These are phyloP conservation scores for Lophius americanus DNA, from an alignment of 2,797 vertebrate species.

Conservation along the genomic window DNA sequence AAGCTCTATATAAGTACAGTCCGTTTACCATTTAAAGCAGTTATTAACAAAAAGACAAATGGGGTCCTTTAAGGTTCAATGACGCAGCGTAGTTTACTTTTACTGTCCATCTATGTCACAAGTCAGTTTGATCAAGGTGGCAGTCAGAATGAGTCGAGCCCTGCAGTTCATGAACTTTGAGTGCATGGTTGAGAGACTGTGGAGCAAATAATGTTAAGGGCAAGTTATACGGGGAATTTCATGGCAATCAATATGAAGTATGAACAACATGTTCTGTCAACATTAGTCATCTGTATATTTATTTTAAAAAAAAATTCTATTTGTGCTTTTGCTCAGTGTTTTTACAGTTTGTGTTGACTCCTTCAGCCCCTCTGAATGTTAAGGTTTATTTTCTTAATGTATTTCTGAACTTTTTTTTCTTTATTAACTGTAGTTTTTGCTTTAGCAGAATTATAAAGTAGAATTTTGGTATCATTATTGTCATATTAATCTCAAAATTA, in stretches of 20 bases:
- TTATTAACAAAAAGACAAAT: too few species aligned
- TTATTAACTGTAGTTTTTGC: neutral
- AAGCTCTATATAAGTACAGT: too few species aligned
- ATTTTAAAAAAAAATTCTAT: slow-evolving; percentile 5
- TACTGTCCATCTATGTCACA: slow-evolving; percentile 16
- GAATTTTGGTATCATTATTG: neutral
- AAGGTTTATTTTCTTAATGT: neutral
- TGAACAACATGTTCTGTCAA: slow-evolving; percentile 9
- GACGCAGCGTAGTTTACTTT: slow-evolving; percentile 18
- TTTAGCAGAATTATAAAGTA: neutral
- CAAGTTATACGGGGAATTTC: slow-evolving; percentile 32
- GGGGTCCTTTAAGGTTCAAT: too few species aligned
- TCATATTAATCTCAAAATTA: neutral
- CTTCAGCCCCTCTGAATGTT: neutral
- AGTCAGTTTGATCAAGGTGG: slow-evolving; percentile 67
- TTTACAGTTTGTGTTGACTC: slow-evolving; percentile 4
- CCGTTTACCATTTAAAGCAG: too few species aligned
- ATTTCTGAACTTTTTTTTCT: neutral
- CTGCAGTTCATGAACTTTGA: slow-evolving; percentile 28
- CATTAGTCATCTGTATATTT: neutral
- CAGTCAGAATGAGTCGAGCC: slow-evolving; percentile 36
- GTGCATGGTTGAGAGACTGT: slow-evolving; percentile 16
- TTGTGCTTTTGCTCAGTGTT: neutral
- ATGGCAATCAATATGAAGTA: slow-evolving; percentile 25
- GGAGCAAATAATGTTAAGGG: slow-evolving; percentile 5